Evolutionary conservation across 2,888 invertebrate genomes (phyloP).

Genomic region (Ophion obscuratus): DNA sequence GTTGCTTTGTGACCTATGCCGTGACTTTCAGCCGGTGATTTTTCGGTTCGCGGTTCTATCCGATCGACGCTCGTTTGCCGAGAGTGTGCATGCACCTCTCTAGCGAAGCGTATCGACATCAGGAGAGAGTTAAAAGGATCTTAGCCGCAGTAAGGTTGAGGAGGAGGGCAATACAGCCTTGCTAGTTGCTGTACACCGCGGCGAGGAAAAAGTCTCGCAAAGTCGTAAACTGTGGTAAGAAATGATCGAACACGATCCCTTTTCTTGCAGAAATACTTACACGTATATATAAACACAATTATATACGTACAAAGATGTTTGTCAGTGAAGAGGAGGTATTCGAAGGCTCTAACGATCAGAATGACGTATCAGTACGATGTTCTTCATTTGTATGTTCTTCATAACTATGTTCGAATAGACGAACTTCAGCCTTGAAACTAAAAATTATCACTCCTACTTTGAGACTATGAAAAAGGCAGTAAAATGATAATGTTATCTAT

Average conservation of each 20-base stretch:
- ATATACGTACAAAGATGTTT: neutral
- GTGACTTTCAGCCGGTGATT: conserved; percentile 65
- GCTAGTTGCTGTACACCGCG: conserved; percentile 30
- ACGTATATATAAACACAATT: neutral
- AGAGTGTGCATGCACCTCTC: conserved; percentile 15
- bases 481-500: neutral
- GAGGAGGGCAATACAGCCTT: conserved; percentile 53
- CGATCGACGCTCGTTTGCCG: conserved; percentile 36
- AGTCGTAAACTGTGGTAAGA: conserved; percentile 24
- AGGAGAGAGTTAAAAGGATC: conserved; percentile 24
- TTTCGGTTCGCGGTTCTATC: conserved; percentile 52
- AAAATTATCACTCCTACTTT: neutral
- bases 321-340: neutral
- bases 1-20: conserved; percentile 66
- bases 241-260: conserved; percentile 37
- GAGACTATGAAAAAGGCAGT: too few species aligned
- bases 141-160: neutral
- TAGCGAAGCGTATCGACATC: conserved; percentile 13
- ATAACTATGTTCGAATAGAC: neutral
- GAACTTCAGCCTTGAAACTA: conserved; percentile 27
- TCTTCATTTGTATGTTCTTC: too few species aligned
- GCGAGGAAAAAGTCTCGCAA: conserved; percentile 16
- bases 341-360: neutral
- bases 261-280: conserved; percentile 23
- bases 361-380: conserved; percentile 40